Evolutionary conservation across 1,140 invertebrate species (phyloP).

Genomic region (Harpegnathos saltator): DNA sequence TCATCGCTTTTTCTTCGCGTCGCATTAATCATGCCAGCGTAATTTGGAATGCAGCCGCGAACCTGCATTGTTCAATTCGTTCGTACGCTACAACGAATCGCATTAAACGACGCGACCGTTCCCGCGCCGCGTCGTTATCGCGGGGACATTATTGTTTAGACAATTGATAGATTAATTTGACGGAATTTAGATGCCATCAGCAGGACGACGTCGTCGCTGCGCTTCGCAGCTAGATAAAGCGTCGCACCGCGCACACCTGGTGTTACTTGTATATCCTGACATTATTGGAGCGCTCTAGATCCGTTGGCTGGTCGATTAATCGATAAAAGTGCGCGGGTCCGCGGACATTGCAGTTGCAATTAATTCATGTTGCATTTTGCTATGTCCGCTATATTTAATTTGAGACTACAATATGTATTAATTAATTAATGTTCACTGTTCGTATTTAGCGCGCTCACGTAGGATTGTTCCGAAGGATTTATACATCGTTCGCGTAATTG

Average conservation of each 20-base stretch:
- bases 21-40: slow-evolving; percentile 13
- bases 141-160: no score
- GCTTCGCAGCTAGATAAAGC: background rate
- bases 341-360: background rate
- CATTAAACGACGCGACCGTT: background rate
- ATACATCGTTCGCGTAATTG: background rate
- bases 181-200: no score
- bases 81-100: slow-evolving; percentile 19
- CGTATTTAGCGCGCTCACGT: background rate
- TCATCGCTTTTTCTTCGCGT: slow-evolving; percentile 19
- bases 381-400: background rate
- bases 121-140: no score
- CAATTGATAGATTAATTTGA: no score
- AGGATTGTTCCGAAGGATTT: background rate
- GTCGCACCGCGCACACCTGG: background rate
- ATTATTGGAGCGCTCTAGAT: background rate
- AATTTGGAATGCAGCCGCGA: background rate
- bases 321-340: background rate
- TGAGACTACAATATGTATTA: background rate
- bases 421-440: background rate
- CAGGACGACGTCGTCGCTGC: no score
- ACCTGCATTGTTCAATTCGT: slow-evolving; percentile 15
- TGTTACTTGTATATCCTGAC: background rate
- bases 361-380: background rate
- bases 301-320: slow-evolving; percentile 4